phyloP scores from a whole-genome alignment of 2,888 invertebrate genomes.

The Cetonia aurata region DNA sequence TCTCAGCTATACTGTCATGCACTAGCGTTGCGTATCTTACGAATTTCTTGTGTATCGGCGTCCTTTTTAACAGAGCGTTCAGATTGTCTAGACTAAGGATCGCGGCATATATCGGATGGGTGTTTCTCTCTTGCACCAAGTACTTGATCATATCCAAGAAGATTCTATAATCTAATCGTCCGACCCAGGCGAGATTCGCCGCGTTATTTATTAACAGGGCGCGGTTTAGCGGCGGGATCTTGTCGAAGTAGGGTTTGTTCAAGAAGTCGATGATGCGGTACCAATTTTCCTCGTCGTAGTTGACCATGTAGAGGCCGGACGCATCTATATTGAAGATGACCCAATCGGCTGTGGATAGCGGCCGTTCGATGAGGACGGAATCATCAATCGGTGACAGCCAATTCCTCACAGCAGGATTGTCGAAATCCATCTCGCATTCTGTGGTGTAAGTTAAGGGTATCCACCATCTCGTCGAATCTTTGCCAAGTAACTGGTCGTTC shows the following conservation, averaged over 20 bases:
- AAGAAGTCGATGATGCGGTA: conserved; percentile 72
- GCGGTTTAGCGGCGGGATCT: conserved; percentile 78
- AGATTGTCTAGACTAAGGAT: conserved; percentile 70
- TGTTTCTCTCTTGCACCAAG: conserved; percentile 69
- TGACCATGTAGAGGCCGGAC: conserved; percentile 68
- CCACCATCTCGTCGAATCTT: conserved; percentile 69
- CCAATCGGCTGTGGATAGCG: conserved; percentile 69
- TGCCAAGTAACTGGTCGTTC: conserved; percentile 50
- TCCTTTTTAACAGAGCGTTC: conserved; percentile 56
- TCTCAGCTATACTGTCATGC: too few species aligned
- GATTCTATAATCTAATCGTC: conserved; percentile 74
- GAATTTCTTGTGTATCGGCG: conserved; percentile 73
- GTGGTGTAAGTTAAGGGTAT: conserved; percentile 74
- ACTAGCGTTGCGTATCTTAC: conserved; percentile 81
- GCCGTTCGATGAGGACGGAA: conserved; percentile 60
- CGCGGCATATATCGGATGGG: conserved; percentile 75
- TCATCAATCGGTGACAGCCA: conserved; percentile 68
- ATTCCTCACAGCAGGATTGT: conserved; percentile 67
- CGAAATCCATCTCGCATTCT: conserved; percentile 66
- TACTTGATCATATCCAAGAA: conserved; percentile 71
- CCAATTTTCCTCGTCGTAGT: conserved; percentile 80
- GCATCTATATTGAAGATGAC: conserved; percentile 80
- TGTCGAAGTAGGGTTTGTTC: conserved; percentile 67
- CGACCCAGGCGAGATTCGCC: conserved; percentile 77
- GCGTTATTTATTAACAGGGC: conserved; percentile 88